These are phyloP conservation scores for Psittacula cyanocephala DNA, from an alignment of 2,113 vertebrate species.

Conservation along the genomic window DNA sequence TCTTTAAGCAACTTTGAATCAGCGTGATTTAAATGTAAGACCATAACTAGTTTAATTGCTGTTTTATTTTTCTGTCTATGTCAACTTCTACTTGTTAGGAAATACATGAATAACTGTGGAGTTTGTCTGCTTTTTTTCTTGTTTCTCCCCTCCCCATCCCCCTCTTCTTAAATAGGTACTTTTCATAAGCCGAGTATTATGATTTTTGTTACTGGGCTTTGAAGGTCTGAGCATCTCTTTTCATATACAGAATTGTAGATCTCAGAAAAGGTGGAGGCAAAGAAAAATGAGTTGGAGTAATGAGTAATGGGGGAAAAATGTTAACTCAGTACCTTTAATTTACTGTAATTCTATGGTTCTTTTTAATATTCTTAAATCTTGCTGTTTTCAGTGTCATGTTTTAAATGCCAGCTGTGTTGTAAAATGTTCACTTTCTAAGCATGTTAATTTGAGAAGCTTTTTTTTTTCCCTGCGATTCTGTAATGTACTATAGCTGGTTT, in stretches of 20 bases:
- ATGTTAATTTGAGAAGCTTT: rapidly evolving
- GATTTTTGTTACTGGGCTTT: background rate
- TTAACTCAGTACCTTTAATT: background rate
- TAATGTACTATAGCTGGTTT: background rate
- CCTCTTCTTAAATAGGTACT: background rate
- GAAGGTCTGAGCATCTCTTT: background rate
- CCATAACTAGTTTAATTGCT: background rate
- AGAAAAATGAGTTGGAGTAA: background rate
- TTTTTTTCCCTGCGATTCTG: background rate
- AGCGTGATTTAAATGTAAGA: background rate
- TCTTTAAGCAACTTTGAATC: background rate
- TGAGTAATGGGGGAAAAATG: background rate
- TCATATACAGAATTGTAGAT: background rate
- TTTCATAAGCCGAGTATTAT: background rate
- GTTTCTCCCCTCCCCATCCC: no score
- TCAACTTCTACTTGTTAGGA: background rate
- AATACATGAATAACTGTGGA: background rate
- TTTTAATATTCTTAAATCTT: background rate
- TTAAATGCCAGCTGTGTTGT: background rate
- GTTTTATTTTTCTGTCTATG: background rate
- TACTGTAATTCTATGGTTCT: background rate
- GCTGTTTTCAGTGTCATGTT: background rate
- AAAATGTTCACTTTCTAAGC: background rate
- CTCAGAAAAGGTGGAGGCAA: background rate
- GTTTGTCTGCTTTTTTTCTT: background rate